These are phyloP conservation scores for Rhyacophila evoluta DNA, from an alignment of 2,888 invertebrate species.

Conservation along the genomic window DNA sequence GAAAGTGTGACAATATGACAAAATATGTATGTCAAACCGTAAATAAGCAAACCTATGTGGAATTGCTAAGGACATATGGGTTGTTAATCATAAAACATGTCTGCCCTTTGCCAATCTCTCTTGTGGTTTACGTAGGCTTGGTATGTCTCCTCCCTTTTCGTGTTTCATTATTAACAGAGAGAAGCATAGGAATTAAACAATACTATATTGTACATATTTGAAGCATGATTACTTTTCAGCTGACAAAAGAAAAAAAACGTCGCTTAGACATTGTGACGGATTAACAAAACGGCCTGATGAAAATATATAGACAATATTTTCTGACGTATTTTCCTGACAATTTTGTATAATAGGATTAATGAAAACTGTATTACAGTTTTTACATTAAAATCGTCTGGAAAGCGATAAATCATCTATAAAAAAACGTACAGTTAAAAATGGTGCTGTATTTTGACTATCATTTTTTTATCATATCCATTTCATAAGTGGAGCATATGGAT, in stretches of 20 bases:
- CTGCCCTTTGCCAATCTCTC: constrained; percentile 24
- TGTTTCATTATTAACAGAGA: constrained; percentile 31
- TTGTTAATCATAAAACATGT: constrained; percentile 24
- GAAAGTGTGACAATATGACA: neutral
- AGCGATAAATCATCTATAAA: no score
- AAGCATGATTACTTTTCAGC: constrained; percentile 6
- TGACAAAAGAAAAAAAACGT: neutral
- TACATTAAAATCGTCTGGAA: no score
- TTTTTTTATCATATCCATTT: no score
- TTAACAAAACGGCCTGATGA: neutral
- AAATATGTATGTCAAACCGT: constrained; percentile 7
- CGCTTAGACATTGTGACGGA: neutral
- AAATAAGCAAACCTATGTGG: neutral
- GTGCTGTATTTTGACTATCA: no score
- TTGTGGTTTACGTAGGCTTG: constrained; percentile 10
- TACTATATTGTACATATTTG: constrained; percentile 2
- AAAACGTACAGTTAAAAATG: no score
- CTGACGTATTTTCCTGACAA: neutral
- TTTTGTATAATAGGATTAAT: no score
- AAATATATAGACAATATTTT: neutral
- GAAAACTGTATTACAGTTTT: no score
- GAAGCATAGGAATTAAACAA: constrained; percentile 9
- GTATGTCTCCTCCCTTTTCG: constrained; percentile 40
- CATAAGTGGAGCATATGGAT: no score
- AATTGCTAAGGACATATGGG: neutral